Conservation (phyloP, 1,140 invertebrate genomes). For the Drosophila persimilis region DNA sequence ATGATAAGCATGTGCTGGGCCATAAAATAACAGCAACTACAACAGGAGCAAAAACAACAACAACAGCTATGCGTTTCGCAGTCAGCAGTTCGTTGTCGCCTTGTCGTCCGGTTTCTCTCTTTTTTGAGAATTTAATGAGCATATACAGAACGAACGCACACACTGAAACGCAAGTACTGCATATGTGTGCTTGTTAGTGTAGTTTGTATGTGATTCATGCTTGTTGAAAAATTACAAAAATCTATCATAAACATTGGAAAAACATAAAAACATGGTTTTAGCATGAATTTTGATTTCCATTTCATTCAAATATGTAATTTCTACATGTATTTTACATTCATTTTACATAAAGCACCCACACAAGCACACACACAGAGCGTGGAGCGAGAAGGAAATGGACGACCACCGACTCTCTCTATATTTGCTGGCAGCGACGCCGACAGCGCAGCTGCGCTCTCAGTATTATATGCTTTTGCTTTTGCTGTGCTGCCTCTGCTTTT, state of each 20-base stretch:
- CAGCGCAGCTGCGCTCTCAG: not conserved
- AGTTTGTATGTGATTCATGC: constrained; percentile 42
- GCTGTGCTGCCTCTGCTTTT: constrained; percentile 21
- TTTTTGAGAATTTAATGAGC: constrained; percentile 18
- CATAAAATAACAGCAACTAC: constrained; percentile 27
- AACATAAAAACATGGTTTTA: too few relatives aligned
- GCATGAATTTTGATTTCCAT: too few relatives aligned
- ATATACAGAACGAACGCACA: constrained; percentile 1
- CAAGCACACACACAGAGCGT: constrained; percentile 5
- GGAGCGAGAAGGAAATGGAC: too few relatives aligned
- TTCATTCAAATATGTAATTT: too few relatives aligned
- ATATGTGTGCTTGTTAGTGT: constrained; percentile 4
- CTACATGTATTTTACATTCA: too few relatives aligned
- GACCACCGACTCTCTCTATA: too few relatives aligned
- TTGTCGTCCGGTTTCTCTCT: constrained; percentile 57
- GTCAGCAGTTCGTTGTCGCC: constrained; percentile 47
- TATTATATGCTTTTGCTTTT: constrained; percentile 11
- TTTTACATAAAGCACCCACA: constrained; percentile 21
- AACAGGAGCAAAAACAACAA: constrained; percentile 15
- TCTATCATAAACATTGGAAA: not conserved
- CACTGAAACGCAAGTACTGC: not conserved
- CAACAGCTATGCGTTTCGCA: constrained; percentile 11
- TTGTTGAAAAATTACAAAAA: constrained; percentile 27
- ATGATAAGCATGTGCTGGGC: constrained; percentile 24
- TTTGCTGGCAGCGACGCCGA: constrained; percentile 4